Conservation (phyloP, 2,888 invertebrate species). For the Rhopalosiphum nymphaeae region DNA sequence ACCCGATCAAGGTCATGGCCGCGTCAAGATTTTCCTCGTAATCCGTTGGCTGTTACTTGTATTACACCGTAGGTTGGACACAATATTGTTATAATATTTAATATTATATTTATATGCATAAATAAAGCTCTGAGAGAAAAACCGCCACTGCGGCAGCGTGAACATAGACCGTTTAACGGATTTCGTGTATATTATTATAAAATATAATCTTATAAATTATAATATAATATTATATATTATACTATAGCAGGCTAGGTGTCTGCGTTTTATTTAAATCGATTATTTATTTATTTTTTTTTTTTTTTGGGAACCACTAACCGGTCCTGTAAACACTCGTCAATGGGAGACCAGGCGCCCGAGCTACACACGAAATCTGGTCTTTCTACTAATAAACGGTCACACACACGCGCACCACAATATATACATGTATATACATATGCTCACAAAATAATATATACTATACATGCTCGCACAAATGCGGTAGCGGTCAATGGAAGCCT, state of each 20-base stretch:
- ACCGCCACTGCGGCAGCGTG: neutral
- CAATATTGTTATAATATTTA: neutral
- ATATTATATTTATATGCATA: neutral
- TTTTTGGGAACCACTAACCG: constrained; percentile 55
- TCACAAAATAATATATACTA: neutral
- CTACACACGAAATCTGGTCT: constrained; percentile 43
- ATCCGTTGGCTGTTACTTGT: neutral
- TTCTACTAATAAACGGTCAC: constrained; percentile 40
- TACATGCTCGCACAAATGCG: neutral
- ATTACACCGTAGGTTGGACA: neutral
- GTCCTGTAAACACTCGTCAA: constrained; percentile 31
- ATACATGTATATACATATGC: neutral
- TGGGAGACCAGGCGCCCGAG: constrained; percentile 33
- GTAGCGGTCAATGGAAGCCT: constrained; percentile 42
- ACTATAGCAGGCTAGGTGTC: neutral
- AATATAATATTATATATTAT: neutral
- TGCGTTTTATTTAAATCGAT: neutral
- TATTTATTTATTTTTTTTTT: neutral
- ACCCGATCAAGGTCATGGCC: constrained; percentile 57
- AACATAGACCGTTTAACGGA: neutral
- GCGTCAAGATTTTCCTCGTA: constrained; percentile 46
- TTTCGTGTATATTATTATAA: neutral
- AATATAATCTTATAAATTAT: neutral
- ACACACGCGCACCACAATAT: neutral
- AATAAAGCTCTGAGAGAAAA: neutral